These are phyloP conservation scores for Phthorimaea operculella DNA, from an alignment of 1,140 invertebrate species.

Conservation along the genomic window DNA sequence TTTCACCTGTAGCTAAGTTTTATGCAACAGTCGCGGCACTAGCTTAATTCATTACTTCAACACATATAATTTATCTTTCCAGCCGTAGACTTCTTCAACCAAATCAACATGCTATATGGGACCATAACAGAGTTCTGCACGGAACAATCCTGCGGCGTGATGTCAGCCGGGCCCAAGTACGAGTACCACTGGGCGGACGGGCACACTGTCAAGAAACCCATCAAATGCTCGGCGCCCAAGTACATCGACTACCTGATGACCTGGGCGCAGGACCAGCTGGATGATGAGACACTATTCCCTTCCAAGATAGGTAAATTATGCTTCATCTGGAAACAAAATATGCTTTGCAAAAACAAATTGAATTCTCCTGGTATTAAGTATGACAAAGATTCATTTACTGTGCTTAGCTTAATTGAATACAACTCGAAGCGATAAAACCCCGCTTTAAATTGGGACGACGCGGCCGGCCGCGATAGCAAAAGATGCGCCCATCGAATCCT, in stretches of 20 bases:
- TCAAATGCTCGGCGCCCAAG: slow-evolving; percentile 99
- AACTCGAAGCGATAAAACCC: too few species aligned
- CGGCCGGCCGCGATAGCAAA: too few species aligned
- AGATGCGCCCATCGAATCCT: too few species aligned
- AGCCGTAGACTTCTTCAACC: slow-evolving; percentile 99
- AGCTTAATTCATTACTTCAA: too few species aligned
- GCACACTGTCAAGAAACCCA: slow-evolving; percentile 97
- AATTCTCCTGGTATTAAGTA: too few species aligned
- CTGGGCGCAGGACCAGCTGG: slow-evolving; percentile 99
- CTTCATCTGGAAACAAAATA: too few species aligned
- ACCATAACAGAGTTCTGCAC: slow-evolving; percentile 99
- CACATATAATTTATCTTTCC: slow-evolving; percentile 41
- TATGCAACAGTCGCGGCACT: too few species aligned
- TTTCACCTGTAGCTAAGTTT: too few species aligned
- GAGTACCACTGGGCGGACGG: slow-evolving; percentile 99
- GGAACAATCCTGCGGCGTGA: slow-evolving; percentile 96
- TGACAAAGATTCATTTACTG: too few species aligned
- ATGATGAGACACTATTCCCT: slow-evolving; percentile 98
- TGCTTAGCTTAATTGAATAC: too few species aligned
- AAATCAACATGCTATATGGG: slow-evolving; percentile 99
- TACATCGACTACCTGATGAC: slow-evolving; percentile 99
- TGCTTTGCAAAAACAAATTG: too few species aligned
- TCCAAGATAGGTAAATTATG: slow-evolving; percentile 91
- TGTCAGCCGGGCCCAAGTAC: slow-evolving; percentile 98
- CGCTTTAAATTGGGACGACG: too few species aligned